A percentile compares a stretch with the other conserved stretches of the same genome.
phyloP scores from a whole-genome alignment of 2,797 vertebrate genomes.

The Alca torda region DNA sequence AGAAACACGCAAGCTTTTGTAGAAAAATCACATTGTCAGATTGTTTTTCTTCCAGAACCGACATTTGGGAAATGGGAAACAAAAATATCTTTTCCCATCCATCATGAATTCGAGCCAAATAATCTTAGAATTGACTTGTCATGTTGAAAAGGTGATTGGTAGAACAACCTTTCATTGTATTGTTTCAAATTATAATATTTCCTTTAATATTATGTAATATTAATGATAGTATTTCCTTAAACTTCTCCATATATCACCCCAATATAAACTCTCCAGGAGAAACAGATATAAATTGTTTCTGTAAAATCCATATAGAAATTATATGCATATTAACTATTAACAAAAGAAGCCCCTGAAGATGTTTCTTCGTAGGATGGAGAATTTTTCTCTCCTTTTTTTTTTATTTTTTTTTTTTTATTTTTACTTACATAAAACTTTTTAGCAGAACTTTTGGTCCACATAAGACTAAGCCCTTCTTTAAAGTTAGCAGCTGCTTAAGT shows the following conservation, averaged over 20 bases:
- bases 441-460: constrained; percentile 1
- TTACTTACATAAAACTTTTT: not conserved
- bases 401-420: not conserved
- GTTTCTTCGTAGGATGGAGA: not conserved
- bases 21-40: constrained; percentile 21
- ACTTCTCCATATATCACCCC: constrained; percentile 55
- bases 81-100: constrained; percentile 18
- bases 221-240: constrained; percentile 65
- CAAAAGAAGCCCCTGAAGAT: not conserved
- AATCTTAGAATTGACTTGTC: constrained; percentile 53
- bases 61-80: constrained; percentile 28
- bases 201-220: constrained; percentile 16
- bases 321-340: not conserved
- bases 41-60: constrained; percentile 6
- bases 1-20: not conserved
- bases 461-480: not conserved
- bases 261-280: constrained; percentile 44
- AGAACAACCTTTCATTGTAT: constrained; percentile 52
- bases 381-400: not conserved
- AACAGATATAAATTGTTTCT: constrained; percentile 44
- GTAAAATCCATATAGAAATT: constrained; percentile 60
- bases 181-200: constrained; percentile 66
- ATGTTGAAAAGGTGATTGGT: constrained; percentile 24
- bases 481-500: not conserved
- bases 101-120: not conserved